Base-by-base conservation (phyloP, 2,797 vertebrate species). In the Pseudocheirus occidentalis region DNA sequence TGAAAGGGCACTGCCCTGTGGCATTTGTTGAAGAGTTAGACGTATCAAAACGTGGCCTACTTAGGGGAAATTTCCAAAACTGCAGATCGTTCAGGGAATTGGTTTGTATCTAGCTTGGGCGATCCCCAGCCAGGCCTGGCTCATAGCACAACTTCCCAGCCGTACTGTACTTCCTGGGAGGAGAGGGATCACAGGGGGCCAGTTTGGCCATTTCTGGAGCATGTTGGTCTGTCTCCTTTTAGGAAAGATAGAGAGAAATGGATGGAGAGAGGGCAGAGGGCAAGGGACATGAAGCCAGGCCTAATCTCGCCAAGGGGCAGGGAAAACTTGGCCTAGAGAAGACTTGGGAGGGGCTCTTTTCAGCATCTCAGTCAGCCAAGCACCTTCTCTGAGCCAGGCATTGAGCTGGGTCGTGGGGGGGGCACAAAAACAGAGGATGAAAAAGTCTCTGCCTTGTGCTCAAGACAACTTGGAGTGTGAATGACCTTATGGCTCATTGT, bases 1-100 rank as follows among this genome's bases (percentile, higher is more conserved):
- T 95, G 93, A 93, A 97, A 96, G 96, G 97, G 93, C 90, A 57
- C 66, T 58, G 52, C 95, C 95, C 50, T 58, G 95, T 95, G 95
- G 94, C 94, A 92, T 96, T 93, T 96, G 97, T 97, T 95, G 87
- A 93, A 93, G 93, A 96, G 91, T 24, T 31, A 92, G 94, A 28
- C 4, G 55, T 94, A 94, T 91, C 92, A 10, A 92, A 55, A 89
- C 55, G 18, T 24, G 90, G 18, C 93, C 90, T 93, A 14, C 92
- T 91, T 57, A 90, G 62, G 93, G 96, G 90, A 90, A 94, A 73
- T 56, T 40, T 94, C 40, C 0, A 0, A 91, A 46, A 53, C 40
- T 40, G 66, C 66, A 87, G 73, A 11, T 34, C 89, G 73, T 93
- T 95, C 31, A 1, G 3, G 1, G 40, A 46, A 18, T 90, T 3